These are phyloP conservation scores for Hippopotamus amphibius DNA, from an alignment of 2,113 vertebrate genomes.

Conservation along the genomic window DNA sequence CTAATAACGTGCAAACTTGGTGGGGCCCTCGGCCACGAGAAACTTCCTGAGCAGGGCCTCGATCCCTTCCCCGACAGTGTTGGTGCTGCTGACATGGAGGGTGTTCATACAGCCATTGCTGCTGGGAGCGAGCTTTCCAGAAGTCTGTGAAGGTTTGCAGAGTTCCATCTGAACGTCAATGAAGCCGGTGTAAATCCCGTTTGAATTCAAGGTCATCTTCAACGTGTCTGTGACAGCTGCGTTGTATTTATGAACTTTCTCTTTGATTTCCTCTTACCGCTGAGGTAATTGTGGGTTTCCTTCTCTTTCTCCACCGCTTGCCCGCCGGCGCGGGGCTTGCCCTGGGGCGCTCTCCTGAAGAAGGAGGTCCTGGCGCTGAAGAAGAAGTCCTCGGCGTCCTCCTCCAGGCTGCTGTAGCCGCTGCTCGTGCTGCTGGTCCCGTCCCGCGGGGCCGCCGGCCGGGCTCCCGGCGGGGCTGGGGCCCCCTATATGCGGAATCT, in stretches of 20 bases:
- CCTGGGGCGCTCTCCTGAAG: constrained; percentile 91
- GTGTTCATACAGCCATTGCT: constrained; percentile 90
- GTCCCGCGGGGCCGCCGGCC: constrained; percentile 87
- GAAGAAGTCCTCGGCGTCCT: constrained; percentile 95
- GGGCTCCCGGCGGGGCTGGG: constrained; percentile 21
- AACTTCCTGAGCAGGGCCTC: constrained; percentile 96
- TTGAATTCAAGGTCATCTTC: constrained; percentile 94
- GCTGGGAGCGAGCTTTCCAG: constrained; percentile 68
- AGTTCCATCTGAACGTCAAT: constrained; percentile 98
- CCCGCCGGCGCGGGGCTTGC: constrained; percentile 89
- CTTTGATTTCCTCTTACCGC: constrained; percentile 93
- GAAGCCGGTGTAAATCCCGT: constrained; percentile 96
- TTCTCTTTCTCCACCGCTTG: constrained; percentile 93
- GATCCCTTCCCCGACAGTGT: constrained; percentile 95
- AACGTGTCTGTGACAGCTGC: constrained; percentile 93
- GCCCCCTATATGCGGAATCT: too few relatives aligned
- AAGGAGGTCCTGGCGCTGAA: constrained; percentile 98
- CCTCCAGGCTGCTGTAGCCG: constrained; percentile 98
- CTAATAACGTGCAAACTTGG: constrained; percentile 98
- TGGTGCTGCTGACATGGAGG: constrained; percentile 96
- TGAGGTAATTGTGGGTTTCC: constrained; percentile 92
- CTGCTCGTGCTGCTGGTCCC: constrained; percentile 97
- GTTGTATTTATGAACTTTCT: constrained; percentile 95
- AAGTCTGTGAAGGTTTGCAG: constrained; percentile 88
- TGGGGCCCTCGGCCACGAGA: constrained; percentile 95